Percentiles rank a stretch among this genome's conserved stretches.
Evolutionary conservation across 2,113 vertebrate species (phyloP).

Genomic region (Upupa epops): DNA sequence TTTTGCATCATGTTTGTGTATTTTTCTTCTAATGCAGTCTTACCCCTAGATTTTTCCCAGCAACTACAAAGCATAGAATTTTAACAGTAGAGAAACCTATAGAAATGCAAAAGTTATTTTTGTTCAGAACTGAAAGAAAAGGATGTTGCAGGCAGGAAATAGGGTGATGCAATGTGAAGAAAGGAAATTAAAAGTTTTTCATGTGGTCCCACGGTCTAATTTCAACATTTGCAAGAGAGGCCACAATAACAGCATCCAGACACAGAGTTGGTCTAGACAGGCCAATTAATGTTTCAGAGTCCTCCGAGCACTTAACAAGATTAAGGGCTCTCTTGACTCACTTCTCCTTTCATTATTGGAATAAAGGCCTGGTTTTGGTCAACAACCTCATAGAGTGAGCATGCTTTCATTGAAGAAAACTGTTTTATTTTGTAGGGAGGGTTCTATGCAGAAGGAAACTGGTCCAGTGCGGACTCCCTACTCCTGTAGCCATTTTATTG

Average conservation of each 20-base stretch:
- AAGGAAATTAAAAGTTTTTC: not conserved
- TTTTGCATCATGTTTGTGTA: not conserved
- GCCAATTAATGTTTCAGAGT: not conserved
- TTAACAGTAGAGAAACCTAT: not conserved
- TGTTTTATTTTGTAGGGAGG: not conserved
- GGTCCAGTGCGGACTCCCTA: not conserved
- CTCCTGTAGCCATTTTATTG: not conserved
- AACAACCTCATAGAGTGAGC: not conserved
- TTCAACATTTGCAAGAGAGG: not conserved
- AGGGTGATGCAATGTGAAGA: not conserved
- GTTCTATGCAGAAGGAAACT: not conserved
- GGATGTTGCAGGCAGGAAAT: not conserved
- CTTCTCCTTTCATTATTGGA: not conserved
- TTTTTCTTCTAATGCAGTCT: not conserved
- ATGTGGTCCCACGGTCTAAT: not conserved
- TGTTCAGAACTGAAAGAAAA: not conserved
- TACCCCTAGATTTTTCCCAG: not conserved
- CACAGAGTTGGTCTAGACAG: not conserved
- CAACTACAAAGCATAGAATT: not conserved
- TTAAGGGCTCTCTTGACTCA: not conserved
- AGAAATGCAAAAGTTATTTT: not conserved
- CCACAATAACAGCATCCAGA: not conserved
- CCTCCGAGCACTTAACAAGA: not conserved
- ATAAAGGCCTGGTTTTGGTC: not conserved
- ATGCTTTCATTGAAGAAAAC: not conserved